phyloP scores from a whole-genome alignment of 2,113 vertebrate species.

The Rhynchomys soricoides region DNA sequence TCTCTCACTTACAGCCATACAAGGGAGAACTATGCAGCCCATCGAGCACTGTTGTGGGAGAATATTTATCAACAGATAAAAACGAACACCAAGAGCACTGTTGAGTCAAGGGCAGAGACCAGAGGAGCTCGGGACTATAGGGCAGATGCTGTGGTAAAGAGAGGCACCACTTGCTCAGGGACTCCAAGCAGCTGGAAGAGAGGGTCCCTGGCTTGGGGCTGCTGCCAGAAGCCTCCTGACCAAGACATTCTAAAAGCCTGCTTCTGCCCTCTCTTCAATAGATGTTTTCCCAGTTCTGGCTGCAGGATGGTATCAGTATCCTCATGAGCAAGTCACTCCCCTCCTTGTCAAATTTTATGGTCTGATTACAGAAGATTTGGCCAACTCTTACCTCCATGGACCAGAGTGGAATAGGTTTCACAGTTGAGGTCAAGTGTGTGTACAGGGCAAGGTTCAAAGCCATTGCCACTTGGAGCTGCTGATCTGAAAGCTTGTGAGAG shows the following conservation, averaged over 20 bases:
- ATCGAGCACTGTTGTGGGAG: slow-evolving; percentile 44
- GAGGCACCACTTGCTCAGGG: neutral
- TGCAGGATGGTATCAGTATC: neutral
- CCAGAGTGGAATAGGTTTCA: neutral
- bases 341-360: neutral
- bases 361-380: neutral
- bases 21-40: slow-evolving; percentile 71
- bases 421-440: neutral
- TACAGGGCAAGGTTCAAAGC: neutral
- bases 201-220: neutral
- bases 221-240: neutral
- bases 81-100: slow-evolving; percentile 51
- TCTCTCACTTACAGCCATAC: slow-evolving; percentile 46
- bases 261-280: neutral
- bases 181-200: neutral
- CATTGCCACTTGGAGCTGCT: neutral
- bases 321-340: neutral
- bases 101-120: neutral
- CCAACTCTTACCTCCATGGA: neutral
- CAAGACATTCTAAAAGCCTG: neutral
- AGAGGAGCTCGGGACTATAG: neutral
- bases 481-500: neutral
- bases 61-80: slow-evolving; percentile 66
- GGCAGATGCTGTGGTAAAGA: neutral
- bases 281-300: neutral